A percentile compares a stretch with the other conserved stretches of the same genome.
phyloP scores from a whole-genome alignment of 37 sponge, comb jelly and placozoan species.

The Amphimedon queenslandica region DNA sequence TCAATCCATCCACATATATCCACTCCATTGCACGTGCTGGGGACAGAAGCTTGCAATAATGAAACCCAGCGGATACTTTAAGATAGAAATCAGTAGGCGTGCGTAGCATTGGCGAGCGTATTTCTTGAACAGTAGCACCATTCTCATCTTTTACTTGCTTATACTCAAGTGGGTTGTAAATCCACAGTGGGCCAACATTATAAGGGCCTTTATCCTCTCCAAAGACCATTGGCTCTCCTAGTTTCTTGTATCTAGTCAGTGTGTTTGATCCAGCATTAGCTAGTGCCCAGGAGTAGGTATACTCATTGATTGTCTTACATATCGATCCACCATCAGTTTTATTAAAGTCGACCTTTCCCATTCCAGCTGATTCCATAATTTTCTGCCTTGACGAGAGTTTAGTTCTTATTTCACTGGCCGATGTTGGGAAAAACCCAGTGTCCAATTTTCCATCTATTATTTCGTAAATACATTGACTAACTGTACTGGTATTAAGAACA shows the following conservation, averaged over 20 bases:
- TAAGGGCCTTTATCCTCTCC: conserved; percentile 73
- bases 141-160: conserved; percentile 17
- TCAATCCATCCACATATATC: conserved; percentile 78
- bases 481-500: conserved; percentile 31
- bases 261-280: conserved; percentile 20
- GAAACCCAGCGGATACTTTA: conserved; percentile 52
- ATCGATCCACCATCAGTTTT: conserved; percentile 57
- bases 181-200: conserved; percentile 70
- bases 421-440: conserved; percentile 51
- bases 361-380: conserved; percentile 61
- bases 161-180: conserved; percentile 48
- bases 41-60: conserved; percentile 82
- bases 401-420: conserved; percentile 71
- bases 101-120: conserved; percentile 45
- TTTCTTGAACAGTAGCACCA: conserved; percentile 31
- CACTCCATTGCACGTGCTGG: conserved; percentile 85
- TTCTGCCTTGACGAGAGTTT: conserved; percentile 74
- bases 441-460: conserved; percentile 42
- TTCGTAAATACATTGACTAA: conserved; percentile 59
- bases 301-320: conserved; percentile 62
- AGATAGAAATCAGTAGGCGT: conserved; percentile 51
- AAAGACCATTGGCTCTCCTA: conserved; percentile 67
- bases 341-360: conserved; percentile 59
- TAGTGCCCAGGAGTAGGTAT: conserved; percentile 43
- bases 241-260: conserved; percentile 23